phyloP scores from a whole-genome alignment of 2,888 invertebrate genomes.

The Encarsia formosa region DNA sequence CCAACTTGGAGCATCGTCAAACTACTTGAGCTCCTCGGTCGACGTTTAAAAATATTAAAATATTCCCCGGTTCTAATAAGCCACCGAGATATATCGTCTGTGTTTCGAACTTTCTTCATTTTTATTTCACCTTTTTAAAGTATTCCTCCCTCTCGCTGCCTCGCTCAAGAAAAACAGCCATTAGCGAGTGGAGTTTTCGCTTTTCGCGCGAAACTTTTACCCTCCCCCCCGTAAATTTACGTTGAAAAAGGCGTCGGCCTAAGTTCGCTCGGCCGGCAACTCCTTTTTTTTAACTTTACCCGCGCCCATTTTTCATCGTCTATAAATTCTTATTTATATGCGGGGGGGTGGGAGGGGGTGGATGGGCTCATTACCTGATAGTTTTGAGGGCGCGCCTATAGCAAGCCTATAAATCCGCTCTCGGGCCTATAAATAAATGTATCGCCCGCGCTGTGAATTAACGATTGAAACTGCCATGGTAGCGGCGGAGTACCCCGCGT shows the following conservation, averaged over 20 bases:
- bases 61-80: too few relatives aligned
- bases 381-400: too few relatives aligned
- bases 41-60: too few relatives aligned
- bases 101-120: constrained; percentile 38
- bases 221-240: constrained; percentile 35
- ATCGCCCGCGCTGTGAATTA: too few relatives aligned
- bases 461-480: too few relatives aligned
- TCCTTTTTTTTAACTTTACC: constrained; percentile 31
- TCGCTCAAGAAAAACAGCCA: constrained; percentile 51
- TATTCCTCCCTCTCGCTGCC: constrained; percentile 40
- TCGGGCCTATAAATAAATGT: too few relatives aligned
- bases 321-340: constrained; percentile 52
- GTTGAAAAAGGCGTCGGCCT: constrained; percentile 11
- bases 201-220: constrained; percentile 50
- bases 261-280: constrained; percentile 34
- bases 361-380: too few relatives aligned
- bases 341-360: constrained; percentile 47
- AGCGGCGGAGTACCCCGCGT: too few relatives aligned
- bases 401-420: too few relatives aligned
- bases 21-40: too few relatives aligned
- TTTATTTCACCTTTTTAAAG: constrained; percentile 47
- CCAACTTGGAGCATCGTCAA: too few relatives aligned
- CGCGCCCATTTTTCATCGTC: constrained; percentile 48
- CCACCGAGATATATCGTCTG: constrained; percentile 14
- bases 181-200: constrained; percentile 52